Evolutionary conservation across 2,888 invertebrate genomes (phyloP).

Genomic region (Epiblema foenella): DNA sequence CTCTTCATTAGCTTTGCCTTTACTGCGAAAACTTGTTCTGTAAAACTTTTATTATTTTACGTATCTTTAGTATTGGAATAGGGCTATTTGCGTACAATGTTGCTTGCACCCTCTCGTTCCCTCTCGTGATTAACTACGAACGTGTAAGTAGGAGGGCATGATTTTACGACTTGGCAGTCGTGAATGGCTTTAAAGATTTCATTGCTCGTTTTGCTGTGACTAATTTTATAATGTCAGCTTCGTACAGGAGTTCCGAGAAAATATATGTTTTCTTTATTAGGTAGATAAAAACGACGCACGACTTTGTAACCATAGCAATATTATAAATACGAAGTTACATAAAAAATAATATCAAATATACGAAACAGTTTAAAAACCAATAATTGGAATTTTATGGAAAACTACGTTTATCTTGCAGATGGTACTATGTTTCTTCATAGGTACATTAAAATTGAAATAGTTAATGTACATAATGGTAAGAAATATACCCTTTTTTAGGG

Average conservation of each 20-base stretch:
- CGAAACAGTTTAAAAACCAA: too few relatives aligned
- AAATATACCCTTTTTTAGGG: too few relatives aligned
- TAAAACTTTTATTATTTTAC: slow-evolving; percentile 54
- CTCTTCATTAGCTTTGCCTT: slow-evolving; percentile 17
- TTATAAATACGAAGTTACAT: neutral
- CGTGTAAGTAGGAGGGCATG: slow-evolving; percentile 56
- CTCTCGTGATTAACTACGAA: slow-evolving; percentile 45
- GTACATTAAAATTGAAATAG: too few relatives aligned
- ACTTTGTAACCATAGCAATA: neutral
- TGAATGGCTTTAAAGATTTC: slow-evolving; percentile 71
- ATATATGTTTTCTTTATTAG: slow-evolving; percentile 52
- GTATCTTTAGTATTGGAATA: slow-evolving; percentile 66
- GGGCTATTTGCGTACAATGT: slow-evolving; percentile 68
- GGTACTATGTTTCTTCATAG: too few relatives aligned
- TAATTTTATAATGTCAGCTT: slow-evolving; percentile 75
- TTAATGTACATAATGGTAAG: too few relatives aligned
- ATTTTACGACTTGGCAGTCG: slow-evolving; percentile 73
- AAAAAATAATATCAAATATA: too few relatives aligned
- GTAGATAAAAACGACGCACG: neutral
- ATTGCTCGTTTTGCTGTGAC: slow-evolving; percentile 80
- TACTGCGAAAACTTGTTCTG: slow-evolving; percentile 37
- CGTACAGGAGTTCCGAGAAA: slow-evolving; percentile 64
- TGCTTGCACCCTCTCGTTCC: slow-evolving; percentile 61
- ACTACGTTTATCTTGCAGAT: too few relatives aligned
- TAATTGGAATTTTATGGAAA: too few relatives aligned